These are phyloP conservation scores for Drosophila arawakana DNA, from an alignment of 1,140 invertebrate species.

Conservation along the genomic window DNA sequence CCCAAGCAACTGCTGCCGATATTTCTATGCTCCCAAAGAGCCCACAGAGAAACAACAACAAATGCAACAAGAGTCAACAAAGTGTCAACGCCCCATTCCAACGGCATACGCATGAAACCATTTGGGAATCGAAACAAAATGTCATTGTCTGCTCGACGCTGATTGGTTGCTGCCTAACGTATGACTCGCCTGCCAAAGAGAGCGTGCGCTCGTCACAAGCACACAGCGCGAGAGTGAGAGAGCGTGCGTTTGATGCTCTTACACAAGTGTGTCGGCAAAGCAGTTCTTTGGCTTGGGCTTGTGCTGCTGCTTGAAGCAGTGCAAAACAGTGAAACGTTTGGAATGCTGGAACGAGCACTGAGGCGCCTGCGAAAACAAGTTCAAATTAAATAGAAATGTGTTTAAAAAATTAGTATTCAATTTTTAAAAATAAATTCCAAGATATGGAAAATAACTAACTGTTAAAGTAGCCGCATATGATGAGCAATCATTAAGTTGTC, in stretches of 20 bases:
- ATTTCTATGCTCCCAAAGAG: conserved; percentile 18
- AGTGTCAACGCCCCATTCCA: conserved; percentile 73
- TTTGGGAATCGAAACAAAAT: conserved; percentile 65
- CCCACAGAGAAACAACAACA: background rate
- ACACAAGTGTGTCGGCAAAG: conserved; percentile 30
- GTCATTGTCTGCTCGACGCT: conserved; percentile 53
- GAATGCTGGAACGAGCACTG: conserved; percentile 1
- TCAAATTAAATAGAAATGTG: background rate
- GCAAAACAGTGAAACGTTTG: conserved; percentile 22
- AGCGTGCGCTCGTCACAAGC: background rate
- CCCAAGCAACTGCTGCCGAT: conserved; percentile 44
- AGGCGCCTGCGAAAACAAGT: background rate
- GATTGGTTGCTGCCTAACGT: conserved; percentile 52
- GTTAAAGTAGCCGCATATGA: no score
- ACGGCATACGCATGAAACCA: conserved; percentile 35
- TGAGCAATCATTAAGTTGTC: conserved; percentile 59
- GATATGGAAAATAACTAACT: no score
- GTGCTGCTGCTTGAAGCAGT: conserved; percentile 21
- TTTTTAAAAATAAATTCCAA: no score
- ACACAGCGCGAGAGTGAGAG: background rate
- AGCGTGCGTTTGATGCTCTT: conserved; percentile 28
- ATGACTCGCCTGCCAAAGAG: conserved; percentile 43
- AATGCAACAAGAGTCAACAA: conserved; percentile 4
- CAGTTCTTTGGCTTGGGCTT: conserved; percentile 26
- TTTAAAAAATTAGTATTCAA: no score